Evolutionary conservation across 53 echinoderm and acorn worm genomes (phyloP).

Genomic region (Echinarachnius parma): DNA sequence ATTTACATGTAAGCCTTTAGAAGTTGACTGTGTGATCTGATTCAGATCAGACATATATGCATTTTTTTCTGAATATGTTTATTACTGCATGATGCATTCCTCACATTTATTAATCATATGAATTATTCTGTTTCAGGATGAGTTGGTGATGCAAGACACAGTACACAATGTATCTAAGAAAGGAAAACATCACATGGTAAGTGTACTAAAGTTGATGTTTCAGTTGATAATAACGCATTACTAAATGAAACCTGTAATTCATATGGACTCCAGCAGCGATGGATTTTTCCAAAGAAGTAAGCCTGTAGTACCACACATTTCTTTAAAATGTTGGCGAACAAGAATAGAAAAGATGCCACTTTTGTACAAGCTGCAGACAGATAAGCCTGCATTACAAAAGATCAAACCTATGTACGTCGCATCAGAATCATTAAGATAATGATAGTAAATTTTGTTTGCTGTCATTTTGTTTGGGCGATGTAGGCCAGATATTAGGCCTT

Average conservation of each 20-base stretch:
- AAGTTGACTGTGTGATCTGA: slow-evolving; percentile 10
- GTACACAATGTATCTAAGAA: slow-evolving; percentile 7
- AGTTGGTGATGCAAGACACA: slow-evolving; percentile 25
- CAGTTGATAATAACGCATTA: slow-evolving; percentile 27
- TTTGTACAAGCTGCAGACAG: slow-evolving; percentile 17
- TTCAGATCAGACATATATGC: not conserved
- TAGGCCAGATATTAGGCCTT: slow-evolving; percentile 29
- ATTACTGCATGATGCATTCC: slow-evolving; percentile 17
- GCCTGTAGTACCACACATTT: slow-evolving; percentile 25
- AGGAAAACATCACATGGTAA: slow-evolving; percentile 22
- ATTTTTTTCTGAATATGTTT: slow-evolving; percentile 25
- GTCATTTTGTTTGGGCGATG: slow-evolving; percentile 31
- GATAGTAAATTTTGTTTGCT: slow-evolving; percentile 26
- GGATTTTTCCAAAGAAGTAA: slow-evolving; percentile 27
- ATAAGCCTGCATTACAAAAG: slow-evolving; percentile 24
- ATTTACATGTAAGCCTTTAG: slow-evolving; percentile 4
- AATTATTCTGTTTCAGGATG: slow-evolving; percentile 20
- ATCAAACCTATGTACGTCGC: slow-evolving; percentile 13
- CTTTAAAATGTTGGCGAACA: slow-evolving; percentile 20
- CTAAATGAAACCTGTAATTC: slow-evolving; percentile 26
- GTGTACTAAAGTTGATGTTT: slow-evolving; percentile 29
- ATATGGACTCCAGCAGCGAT: slow-evolving; percentile 22
- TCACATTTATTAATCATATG: slow-evolving; percentile 20
- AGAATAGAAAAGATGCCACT: slow-evolving; percentile 13
- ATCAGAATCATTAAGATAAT: slow-evolving; percentile 11